phyloP scores from a whole-genome alignment of 2,888 invertebrate genomes.

The Cyaniris semiargus region DNA sequence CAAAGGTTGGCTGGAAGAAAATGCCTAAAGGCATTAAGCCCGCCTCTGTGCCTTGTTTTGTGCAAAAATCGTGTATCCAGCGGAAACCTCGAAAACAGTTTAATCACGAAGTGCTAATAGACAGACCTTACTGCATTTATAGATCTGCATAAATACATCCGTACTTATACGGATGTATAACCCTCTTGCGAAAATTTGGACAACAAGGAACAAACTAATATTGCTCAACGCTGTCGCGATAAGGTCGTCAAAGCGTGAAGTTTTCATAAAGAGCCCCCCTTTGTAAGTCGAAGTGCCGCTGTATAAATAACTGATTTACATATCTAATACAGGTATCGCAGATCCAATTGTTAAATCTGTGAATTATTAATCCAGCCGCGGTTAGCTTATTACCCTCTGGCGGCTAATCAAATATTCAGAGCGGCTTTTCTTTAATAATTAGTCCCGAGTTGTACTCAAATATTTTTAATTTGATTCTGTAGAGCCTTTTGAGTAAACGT shows the following conservation, averaged over 20 bases:
- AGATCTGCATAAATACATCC: no score
- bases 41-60: no score
- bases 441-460: conserved; percentile 44
- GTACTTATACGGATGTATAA: no score
- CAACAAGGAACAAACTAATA: no score
- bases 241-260: conserved; percentile 43
- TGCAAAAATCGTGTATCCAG: no score
- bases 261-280: conserved; percentile 54
- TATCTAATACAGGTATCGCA: conserved; percentile 75
- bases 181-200: no score
- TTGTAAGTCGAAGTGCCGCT: conserved; percentile 54
- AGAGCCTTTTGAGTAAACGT: neutral
- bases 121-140: no score
- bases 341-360: conserved; percentile 69
- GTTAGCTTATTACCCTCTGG: conserved; percentile 63
- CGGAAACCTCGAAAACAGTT: no score
- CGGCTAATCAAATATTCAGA: conserved; percentile 69
- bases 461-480: conserved; percentile 36
- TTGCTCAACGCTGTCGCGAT: conserved; percentile 40
- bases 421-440: conserved; percentile 67
- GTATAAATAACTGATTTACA: conserved; percentile 78
- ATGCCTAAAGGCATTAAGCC: no score
- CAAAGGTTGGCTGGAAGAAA: no score
- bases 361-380: conserved; percentile 65
- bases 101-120: no score